Base-by-base conservation (phyloP, 2,113 vertebrate species). In the Oryzias celebensis region DNA sequence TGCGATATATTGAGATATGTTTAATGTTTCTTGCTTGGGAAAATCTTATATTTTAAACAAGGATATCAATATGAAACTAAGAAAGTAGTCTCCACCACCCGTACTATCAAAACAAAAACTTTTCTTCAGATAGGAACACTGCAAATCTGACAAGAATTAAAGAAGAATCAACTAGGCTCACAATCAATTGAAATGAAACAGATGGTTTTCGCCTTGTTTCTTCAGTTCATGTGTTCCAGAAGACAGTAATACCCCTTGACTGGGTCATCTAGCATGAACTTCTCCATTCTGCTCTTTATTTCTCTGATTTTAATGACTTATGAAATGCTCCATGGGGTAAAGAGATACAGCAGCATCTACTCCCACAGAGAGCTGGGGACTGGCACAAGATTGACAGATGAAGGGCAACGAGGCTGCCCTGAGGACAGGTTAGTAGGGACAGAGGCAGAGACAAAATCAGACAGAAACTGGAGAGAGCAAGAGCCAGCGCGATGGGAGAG, bases 381-480 rank as follows among this genome's bases (percentile, higher is more conserved):
- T 6, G 49, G 59, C 52, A 68, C 17, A 22, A 60, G 79, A 82
- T 65, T 70, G 77, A 77, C 70, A 74, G 75, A 77, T 83, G 77
- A 84, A 81, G 81, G 75, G 42, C 64, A 4, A 8, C 16, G 52
- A 75, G 65, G 42, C 64, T 77, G 58, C 77, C 76, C 77, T 2
- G 45, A 80, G 67, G 78, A 83, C 66, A 64, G 68, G 80, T 76
- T 76, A 61, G 68, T 41, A 59, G 65, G 55, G 22, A 71, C 71
- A 79, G 46, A 18, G 14, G 36, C 8, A 22, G 62, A 78, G 58
- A 76, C 74, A 63, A 46, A 81, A 77, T 79, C 60, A 68, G 66
- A 81, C 65, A 68, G 68, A 60, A 67, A 52, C 14, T 10, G 24
- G 41, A 58, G 63, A 69, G 59, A 28, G 50, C 50, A 51, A 4